A percentile compares a stretch with the other conserved stretches of the same genome.
Conservation (phyloP, 1,140 invertebrate genomes). For the Drosophila subpulchrella region DNA sequence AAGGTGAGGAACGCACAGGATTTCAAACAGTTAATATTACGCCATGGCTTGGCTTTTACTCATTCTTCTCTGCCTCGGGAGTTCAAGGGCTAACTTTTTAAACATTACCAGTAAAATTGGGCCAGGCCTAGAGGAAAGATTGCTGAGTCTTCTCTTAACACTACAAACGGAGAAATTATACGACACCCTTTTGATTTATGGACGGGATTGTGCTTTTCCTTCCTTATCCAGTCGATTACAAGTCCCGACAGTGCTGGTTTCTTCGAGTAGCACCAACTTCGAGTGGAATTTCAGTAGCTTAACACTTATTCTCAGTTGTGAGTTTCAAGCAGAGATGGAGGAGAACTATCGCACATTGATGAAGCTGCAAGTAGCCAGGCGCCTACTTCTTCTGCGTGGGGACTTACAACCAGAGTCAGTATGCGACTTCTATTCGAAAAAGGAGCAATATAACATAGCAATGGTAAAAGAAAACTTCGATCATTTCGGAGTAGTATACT, state of each 20-base stretch:
- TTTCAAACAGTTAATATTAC: conserved; percentile 3
- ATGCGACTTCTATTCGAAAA: conserved; percentile 7
- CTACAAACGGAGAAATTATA: conserved; percentile 34
- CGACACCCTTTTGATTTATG: conserved; percentile 44
- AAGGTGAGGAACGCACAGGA: neutral
- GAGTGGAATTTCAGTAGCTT: conserved; percentile 48
- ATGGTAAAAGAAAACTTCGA: conserved; percentile 15
- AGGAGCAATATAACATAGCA: conserved; percentile 57
- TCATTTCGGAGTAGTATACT: neutral
- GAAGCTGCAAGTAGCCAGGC: conserved; percentile 37
- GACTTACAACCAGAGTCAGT: neutral
- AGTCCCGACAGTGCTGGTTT: conserved; percentile 26
- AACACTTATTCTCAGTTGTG: conserved; percentile 42
- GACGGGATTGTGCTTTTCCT: conserved; percentile 35
- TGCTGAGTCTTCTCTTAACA: conserved; percentile 18
- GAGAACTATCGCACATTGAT: conserved; percentile 22
- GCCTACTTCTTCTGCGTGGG: conserved; percentile 18
- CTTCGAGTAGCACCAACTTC: conserved; percentile 16
- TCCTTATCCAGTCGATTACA: conserved; percentile 9
- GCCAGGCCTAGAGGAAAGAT: neutral
- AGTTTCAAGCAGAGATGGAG: conserved; percentile 19
- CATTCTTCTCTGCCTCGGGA: conserved; percentile 10
- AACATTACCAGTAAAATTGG: no score
- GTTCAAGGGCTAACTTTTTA: neutral
- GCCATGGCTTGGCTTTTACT: conserved; percentile 10